These are phyloP conservation scores for Macroramphosus scolopax DNA, from an alignment of 2,797 vertebrate species.

Conservation along the genomic window DNA sequence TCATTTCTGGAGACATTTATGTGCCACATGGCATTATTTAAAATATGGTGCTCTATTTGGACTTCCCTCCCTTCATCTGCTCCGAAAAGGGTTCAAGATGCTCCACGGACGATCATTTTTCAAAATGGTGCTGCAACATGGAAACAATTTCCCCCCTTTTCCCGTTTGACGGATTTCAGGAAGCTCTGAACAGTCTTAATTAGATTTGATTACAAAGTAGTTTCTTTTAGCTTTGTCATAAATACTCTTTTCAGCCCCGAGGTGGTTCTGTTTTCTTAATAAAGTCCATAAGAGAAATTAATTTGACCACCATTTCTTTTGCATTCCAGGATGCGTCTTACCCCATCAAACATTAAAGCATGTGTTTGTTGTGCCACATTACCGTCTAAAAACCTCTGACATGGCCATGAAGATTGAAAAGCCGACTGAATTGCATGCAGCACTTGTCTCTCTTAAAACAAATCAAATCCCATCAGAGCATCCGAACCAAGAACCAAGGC, in stretches of 20 bases:
- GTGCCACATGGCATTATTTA: constrained; percentile 51
- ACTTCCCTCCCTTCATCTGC: constrained; percentile 49
- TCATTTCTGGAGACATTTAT: constrained; percentile 64
- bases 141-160: constrained; percentile 66
- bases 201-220: constrained; percentile 63
- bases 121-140: constrained; percentile 55
- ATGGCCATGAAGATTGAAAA: no score
- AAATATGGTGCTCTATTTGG: constrained; percentile 40
- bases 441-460: no score
- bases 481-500: no score
- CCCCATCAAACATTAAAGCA: no score
- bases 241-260: constrained; percentile 24
- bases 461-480: no score
- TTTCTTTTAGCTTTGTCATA: constrained; percentile 45
- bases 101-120: constrained; percentile 44
- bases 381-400: no score
- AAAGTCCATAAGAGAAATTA: no score
- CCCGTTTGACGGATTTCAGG: constrained; percentile 49
- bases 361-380: no score
- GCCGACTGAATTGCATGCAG: no score
- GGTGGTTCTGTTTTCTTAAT: constrained; percentile 33
- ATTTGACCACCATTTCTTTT: no score
- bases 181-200: constrained; percentile 57
- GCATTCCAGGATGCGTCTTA: no score
- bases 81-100: constrained; percentile 61